These are phyloP conservation scores for Apodemia hepburni DNA, from an alignment of 2,888 invertebrate species.

Conservation along the genomic window DNA sequence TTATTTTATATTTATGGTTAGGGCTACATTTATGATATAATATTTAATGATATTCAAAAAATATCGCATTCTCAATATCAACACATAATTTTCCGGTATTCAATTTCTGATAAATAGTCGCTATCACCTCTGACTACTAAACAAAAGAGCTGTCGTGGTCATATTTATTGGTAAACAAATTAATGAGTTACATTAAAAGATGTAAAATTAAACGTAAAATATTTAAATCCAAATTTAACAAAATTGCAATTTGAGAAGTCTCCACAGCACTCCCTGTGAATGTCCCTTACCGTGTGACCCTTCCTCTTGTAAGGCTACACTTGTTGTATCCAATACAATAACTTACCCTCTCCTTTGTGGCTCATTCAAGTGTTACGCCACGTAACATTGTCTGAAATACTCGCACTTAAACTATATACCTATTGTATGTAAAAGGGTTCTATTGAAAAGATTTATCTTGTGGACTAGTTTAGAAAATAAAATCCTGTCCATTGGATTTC, in stretches of 20 bases:
- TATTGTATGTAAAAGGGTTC: conserved; percentile 9
- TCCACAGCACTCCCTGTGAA: conserved; percentile 13
- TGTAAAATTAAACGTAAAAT: too few relatives aligned
- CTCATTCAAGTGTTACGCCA: conserved; percentile 43
- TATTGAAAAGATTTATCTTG: conserved; percentile 8
- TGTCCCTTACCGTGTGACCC: conserved; percentile 42
- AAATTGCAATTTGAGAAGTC: background rate
- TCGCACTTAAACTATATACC: conserved; percentile 1
- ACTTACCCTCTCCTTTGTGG: conserved; percentile 41
- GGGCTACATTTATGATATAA: too few relatives aligned
- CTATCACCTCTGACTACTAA: too few relatives aligned
- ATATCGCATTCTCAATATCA: too few relatives aligned
- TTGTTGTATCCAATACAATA: conserved; percentile 44
- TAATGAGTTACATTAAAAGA: too few relatives aligned
- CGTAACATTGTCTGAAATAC: conserved; percentile 8
- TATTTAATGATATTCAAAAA: too few relatives aligned
- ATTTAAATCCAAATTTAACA: background rate
- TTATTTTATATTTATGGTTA: too few relatives aligned
- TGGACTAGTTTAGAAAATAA: conserved; percentile 2
- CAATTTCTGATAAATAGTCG: too few relatives aligned
- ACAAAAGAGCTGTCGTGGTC: too few relatives aligned
- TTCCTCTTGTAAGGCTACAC: conserved; percentile 44
- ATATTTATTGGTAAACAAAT: too few relatives aligned
- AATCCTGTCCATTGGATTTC: background rate
- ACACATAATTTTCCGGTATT: too few relatives aligned